phyloP scores from a whole-genome alignment of 2,113 vertebrate species.

The Dolichallabes microphthalmus region DNA sequence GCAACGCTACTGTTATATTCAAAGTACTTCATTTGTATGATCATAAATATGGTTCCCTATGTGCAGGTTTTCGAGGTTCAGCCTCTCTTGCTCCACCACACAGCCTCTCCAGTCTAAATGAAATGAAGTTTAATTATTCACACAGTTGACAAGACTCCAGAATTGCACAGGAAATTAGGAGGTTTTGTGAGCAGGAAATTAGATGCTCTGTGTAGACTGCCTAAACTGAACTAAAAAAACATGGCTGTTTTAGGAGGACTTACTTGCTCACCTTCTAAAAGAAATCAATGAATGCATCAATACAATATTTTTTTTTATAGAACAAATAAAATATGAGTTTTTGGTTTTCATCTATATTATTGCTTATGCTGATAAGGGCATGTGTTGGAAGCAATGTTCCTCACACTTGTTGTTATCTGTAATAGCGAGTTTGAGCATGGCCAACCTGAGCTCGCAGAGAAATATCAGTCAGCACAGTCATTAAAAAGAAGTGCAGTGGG shows the following conservation, averaged over 20 bases:
- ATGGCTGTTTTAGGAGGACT: neutral
- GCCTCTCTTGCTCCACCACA: neutral
- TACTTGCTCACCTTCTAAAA: constrained; percentile 1
- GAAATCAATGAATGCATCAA: constrained; percentile 10
- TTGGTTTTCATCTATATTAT: neutral
- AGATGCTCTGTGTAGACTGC: constrained; percentile 26
- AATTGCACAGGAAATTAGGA: constrained; percentile 10
- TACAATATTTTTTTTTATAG: neutral
- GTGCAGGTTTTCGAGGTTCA: neutral
- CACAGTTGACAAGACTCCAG: constrained; percentile 24
- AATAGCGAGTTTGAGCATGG: neutral
- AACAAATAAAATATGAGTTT: neutral
- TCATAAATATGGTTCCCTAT: neutral
- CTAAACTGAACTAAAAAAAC: constrained; percentile 3
- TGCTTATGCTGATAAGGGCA: neutral
- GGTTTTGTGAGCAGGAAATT: constrained; percentile 25
- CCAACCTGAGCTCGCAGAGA: neutral
- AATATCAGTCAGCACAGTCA: neutral
- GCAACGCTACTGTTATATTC: constrained; percentile 22
- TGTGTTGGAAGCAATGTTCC: neutral
- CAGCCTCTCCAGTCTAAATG: constrained; percentile 24
- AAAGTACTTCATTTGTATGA: constrained; percentile 29
- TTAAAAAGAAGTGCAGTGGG: neutral
- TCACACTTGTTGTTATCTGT: neutral
- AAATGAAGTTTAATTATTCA: constrained; percentile 50